These are phyloP conservation scores for Tetanocera ferruginea DNA, from an alignment of 2,888 invertebrate species.

Conservation along the genomic window DNA sequence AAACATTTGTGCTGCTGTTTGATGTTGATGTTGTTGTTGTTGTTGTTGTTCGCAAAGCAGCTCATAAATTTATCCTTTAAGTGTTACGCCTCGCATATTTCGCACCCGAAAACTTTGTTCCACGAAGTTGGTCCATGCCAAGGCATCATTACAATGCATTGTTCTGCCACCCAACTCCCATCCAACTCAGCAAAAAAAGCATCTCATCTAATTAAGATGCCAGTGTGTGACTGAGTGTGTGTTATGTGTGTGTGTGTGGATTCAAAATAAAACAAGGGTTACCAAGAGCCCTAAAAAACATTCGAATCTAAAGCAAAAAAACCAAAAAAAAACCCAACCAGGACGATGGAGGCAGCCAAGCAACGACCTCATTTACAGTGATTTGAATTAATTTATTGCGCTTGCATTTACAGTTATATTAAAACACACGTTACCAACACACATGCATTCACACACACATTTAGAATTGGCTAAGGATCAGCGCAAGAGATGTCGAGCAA, in stretches of 20 bases:
- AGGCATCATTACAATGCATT: not conserved
- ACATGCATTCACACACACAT: too few relatives aligned
- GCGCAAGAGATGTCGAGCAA: too few relatives aligned
- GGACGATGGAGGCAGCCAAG: not conserved
- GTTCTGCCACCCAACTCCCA: too few relatives aligned
- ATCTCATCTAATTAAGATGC: constrained; percentile 1
- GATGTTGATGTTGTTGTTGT: not conserved
- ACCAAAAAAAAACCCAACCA: not conserved
- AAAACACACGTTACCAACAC: not conserved
- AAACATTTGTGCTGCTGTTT: not conserved
- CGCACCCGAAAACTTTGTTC: not conserved
- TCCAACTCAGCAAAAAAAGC: too few relatives aligned
- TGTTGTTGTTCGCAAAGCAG: not conserved
- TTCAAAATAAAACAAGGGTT: not conserved
- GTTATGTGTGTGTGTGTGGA: not conserved
- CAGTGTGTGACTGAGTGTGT: not conserved
- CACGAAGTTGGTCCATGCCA: not conserved
- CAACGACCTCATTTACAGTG: constrained; percentile 49
- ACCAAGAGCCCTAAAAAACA: not conserved
- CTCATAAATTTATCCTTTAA: not conserved
- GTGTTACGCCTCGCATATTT: constrained; percentile 5
- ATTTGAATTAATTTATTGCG: constrained; percentile 52
- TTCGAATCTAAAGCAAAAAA: not conserved
- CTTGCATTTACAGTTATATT: not conserved
- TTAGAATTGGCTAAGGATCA: too few relatives aligned